These are phyloP conservation scores for Myotis brandtii DNA, from an alignment of 2,113 vertebrate species.

Conservation along the genomic window DNA sequence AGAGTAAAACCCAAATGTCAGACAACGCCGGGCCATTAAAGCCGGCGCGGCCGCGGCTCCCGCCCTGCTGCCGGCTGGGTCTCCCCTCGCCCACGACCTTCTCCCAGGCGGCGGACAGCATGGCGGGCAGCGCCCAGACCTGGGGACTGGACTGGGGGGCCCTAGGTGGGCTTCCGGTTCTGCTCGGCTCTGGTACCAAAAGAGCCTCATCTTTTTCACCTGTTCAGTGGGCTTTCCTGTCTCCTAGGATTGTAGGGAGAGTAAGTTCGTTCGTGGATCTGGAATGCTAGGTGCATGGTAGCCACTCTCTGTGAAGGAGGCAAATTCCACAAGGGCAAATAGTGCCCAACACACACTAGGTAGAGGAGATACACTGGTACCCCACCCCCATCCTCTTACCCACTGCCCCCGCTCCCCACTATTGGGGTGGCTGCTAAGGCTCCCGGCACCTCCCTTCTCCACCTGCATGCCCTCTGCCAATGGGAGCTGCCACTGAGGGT, in stretches of 20 bases:
- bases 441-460: background rate
- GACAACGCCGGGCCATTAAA: slow-evolving; percentile 50
- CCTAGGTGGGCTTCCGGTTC: accelerated
- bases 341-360: background rate
- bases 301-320: background rate
- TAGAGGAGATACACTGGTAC: background rate
- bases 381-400: background rate
- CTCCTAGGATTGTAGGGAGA: background rate
- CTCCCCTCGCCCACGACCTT: background rate
- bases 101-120: background rate
- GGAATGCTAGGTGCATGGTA: background rate
- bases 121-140: background rate
- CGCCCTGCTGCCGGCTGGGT: background rate
- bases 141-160: too few relatives aligned
- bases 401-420: accelerated
- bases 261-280: accelerated
- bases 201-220: background rate
- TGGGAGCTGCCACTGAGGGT: accelerated
- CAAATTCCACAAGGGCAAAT: background rate
- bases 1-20: slow-evolving; percentile 84
- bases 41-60: accelerated
- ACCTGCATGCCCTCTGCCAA: background rate
- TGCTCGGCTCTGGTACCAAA: background rate
- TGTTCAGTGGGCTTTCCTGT: background rate
- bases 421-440: background rate